phyloP scores from a whole-genome alignment of 2,113 vertebrate species.

The Tragelaphus imberbis region DNA sequence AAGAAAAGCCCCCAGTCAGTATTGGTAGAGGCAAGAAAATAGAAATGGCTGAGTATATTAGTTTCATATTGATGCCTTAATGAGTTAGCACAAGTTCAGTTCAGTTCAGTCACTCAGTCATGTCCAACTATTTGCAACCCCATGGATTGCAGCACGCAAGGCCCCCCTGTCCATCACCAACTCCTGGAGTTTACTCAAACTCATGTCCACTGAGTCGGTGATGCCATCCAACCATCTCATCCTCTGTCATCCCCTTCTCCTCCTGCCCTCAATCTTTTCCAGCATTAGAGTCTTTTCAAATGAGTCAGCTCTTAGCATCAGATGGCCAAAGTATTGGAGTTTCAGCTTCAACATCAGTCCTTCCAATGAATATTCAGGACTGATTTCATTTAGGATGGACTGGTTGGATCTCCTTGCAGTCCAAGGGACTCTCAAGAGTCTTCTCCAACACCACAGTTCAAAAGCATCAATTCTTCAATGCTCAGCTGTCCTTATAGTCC shows the following conservation, averaged over 20 bases:
- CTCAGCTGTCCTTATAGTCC: not conserved
- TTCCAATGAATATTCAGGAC: not conserved
- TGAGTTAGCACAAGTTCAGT: not conserved
- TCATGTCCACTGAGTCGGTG: not conserved
- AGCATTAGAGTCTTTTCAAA: not conserved
- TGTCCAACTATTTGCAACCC: not conserved
- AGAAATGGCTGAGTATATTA: not conserved
- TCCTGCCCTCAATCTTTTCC: not conserved
- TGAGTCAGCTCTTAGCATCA: not conserved
- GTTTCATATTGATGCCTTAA: not conserved
- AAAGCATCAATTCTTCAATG: accelerated
- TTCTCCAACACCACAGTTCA: not conserved
- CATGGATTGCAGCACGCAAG: accelerated
- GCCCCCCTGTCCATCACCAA: not conserved
- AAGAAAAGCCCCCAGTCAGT: not conserved
- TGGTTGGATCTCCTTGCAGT: not conserved
- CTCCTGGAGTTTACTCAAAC: not conserved
- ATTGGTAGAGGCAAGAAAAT: not conserved
- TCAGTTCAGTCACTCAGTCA: not conserved
- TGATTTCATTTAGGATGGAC: not conserved
- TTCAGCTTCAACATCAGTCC: not conserved
- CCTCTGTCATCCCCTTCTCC: accelerated
- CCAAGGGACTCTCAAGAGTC: not conserved
- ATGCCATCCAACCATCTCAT: not conserved
- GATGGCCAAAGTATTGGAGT: not conserved